These are phyloP conservation scores for Callionymus lyra DNA, from an alignment of 2,113 vertebrate genomes.

Conservation along the genomic window DNA sequence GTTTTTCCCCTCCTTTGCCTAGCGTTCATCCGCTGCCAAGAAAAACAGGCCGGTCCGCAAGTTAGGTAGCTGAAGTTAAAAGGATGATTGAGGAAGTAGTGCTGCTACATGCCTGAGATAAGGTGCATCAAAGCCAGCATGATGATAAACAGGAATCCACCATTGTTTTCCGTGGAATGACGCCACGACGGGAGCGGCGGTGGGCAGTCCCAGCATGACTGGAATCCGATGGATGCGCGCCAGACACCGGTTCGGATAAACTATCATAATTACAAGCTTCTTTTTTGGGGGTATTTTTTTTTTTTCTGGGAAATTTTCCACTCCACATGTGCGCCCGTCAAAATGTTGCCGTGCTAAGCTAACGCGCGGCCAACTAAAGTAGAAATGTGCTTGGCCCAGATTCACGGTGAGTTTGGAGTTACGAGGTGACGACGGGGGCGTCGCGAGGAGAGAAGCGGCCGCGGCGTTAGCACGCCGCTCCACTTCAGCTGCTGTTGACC, in stretches of 20 bases:
- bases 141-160: constrained; percentile 59
- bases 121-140: constrained; percentile 35
- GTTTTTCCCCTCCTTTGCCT: constrained; percentile 3
- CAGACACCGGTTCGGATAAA: constrained; percentile 28
- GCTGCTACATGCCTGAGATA: constrained; percentile 36
- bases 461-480: constrained; percentile 29
- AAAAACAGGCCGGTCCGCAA: constrained; percentile 5
- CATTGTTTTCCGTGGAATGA: constrained; percentile 59
- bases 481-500: constrained; percentile 59
- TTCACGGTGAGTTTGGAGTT: constrained; percentile 25
- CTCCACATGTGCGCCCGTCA: constrained; percentile 31
- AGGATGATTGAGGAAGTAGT: constrained; percentile 33
- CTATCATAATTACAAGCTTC: constrained; percentile 25
- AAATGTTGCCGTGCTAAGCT: constrained; percentile 24
- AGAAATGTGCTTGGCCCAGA: constrained; percentile 21
- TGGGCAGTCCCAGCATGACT: constrained; percentile 48
- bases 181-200: constrained; percentile 33
- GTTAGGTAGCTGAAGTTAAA: constrained; percentile 6
- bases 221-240: constrained; percentile 49
- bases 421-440: constrained; percentile 34
- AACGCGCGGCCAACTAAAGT: constrained; percentile 22
- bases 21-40: constrained; percentile 3
- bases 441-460: constrained; percentile 3
- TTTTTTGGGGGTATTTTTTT: constrained; percentile 28
- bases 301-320: constrained; percentile 44